Evolutionary conservation across 2,113 vertebrate species (phyloP), one percentile per base, ranked within the genome.

Genomic region (Mohoua ochrocephala): DNA sequence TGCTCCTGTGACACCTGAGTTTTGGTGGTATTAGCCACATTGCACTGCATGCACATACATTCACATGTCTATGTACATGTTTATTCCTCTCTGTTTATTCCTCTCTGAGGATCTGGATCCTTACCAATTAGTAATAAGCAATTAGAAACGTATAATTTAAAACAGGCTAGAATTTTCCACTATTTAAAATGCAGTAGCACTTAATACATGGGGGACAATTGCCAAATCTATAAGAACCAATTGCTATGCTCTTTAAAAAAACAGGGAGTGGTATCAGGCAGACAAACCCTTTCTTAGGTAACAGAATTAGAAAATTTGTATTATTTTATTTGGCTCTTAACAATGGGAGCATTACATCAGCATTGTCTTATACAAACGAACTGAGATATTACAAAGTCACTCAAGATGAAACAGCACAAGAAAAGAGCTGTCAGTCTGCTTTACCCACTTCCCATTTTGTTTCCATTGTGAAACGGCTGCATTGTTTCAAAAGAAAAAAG

Each of bases 401-500:
- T 47, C 45, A 65, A 85, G 84, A 91, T 57, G 47, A 85, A 97
- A 45, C 8, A 9, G 31, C 44, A 68, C 33, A 82, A 89, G 41
- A 86, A 92, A 92, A 84, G 70, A 93, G 41, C 71, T 91, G 78
- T 82, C 91, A 84, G 47, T 60, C 75, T 90, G 42, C 79, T 88
- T 94, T 90, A 85, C 37, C 53, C 64, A 61, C 15, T 89, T 91
- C 37, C 50, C 47, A 80, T 80, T 91, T 87, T 80, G 37, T 28
- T 85, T 89, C 81, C 42, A 61, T n/a, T 87, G 61, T 82, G 75
- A 76, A 90, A 93, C 17, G 21, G 23, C 3, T 73, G 74, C n/a
- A 90, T 80, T 83, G 35, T 96, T 93, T 94, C 67, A 77, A 91
- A 91, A 67, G 52, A 54, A 95, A 91, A 70, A 63, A 91, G 23